Conservation (phyloP, 2,797 vertebrate genomes). For the Malacoctenus gilli region DNA sequence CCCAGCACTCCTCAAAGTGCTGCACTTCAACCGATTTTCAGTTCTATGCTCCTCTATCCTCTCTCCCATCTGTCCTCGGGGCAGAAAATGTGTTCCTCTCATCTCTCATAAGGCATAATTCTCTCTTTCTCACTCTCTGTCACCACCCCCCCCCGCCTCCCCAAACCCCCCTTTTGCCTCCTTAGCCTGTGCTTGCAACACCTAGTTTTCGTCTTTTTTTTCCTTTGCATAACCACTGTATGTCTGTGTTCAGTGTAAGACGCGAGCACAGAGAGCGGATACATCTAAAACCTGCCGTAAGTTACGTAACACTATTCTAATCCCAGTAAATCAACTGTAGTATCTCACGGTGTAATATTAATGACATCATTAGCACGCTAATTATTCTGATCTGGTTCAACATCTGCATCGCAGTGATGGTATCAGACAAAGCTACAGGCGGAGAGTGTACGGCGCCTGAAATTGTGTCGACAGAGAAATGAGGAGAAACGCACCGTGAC, state of each 20-base stretch:
- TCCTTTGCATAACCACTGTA: no score
- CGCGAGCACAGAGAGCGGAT: no score
- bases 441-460: neutral
- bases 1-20: constrained; percentile 55
- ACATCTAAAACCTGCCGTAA: no score
- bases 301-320: neutral
- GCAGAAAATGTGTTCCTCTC: constrained; percentile 50
- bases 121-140: constrained; percentile 28
- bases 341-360: neutral
- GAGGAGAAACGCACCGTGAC: no score
- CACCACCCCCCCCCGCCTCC: constrained; percentile 10
- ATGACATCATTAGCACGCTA: neutral
- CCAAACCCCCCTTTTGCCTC: neutral
- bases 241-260: no score
- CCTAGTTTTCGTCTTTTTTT: no score
- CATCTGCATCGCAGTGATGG: neutral
- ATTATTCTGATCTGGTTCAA: neutral
- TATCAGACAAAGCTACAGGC: neutral
- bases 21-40: constrained; percentile 60
- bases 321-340: neutral
- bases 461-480: no score
- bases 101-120: constrained; percentile 47
- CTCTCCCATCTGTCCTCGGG: constrained; percentile 55
- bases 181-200: no score
- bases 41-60: constrained; percentile 51